These are phyloP conservation scores for Protophormia terraenovae DNA, from an alignment of 2,888 invertebrate genomes.

Conservation along the genomic window DNA sequence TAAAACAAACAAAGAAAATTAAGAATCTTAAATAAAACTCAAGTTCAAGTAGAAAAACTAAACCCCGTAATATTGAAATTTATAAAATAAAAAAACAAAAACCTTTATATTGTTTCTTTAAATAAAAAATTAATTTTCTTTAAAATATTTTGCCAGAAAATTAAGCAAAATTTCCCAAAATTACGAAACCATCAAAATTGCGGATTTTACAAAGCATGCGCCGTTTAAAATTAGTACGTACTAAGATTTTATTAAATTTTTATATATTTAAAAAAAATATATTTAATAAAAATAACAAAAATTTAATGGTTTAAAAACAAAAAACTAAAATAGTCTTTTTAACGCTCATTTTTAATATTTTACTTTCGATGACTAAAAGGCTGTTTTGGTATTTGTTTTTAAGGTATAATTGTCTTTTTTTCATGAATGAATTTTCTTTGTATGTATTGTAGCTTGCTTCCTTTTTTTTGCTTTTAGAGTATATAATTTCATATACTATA, in stretches of 20 bases:
- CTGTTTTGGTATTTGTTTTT: background rate
- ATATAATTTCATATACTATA: background rate
- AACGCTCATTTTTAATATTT: too few relatives aligned
- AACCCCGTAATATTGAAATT: background rate
- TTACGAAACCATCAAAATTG: constrained; percentile 68
- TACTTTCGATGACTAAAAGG: background rate
- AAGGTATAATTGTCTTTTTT: background rate
- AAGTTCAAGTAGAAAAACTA: background rate
- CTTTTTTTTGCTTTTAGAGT: background rate
- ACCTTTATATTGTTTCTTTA: background rate
- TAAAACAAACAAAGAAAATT: background rate
- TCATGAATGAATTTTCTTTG: constrained; percentile 56
- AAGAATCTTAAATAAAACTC: background rate
- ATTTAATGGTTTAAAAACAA: background rate
- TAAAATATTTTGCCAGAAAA: constrained; percentile 8
- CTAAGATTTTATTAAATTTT: background rate
- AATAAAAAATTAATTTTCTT: background rate
- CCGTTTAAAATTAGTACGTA: constrained; percentile 67
- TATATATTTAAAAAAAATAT: constrained; percentile 2
- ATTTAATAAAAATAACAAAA: background rate
- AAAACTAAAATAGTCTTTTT: too few relatives aligned
- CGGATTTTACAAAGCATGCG: constrained; percentile 67
- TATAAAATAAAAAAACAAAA: background rate
- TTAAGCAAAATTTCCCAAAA: constrained; percentile 57
- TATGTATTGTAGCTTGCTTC: background rate